Conservation (phyloP, 2,113 vertebrate genomes). For the Pollachius pollachius region DNA sequence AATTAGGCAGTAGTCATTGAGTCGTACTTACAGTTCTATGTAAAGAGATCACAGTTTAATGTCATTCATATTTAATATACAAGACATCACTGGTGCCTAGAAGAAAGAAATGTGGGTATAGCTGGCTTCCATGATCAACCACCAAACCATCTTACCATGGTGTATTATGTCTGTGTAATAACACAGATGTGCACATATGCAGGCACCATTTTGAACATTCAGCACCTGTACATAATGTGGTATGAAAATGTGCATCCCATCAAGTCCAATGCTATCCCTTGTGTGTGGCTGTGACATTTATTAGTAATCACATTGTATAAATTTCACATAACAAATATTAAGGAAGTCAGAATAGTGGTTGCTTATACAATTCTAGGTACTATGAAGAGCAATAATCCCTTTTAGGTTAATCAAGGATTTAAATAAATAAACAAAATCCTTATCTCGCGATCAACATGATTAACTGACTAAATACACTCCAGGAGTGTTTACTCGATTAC, state of each 20-base stretch:
- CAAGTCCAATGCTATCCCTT: constrained; percentile 29
- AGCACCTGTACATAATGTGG: constrained; percentile 37
- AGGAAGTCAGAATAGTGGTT: constrained; percentile 50
- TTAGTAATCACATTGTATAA: constrained; percentile 37
- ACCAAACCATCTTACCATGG: neutral
- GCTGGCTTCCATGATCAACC: no score
- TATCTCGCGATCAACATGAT: constrained; percentile 4
- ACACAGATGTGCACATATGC: neutral
- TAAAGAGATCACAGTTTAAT: no score
- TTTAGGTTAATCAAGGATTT: constrained; percentile 23
- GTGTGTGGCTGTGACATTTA: constrained; percentile 30
- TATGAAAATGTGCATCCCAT: constrained; percentile 21
- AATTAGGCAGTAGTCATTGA: no score
- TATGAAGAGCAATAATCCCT: constrained; percentile 33
- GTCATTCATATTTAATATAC: no score
- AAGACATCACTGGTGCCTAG: no score
- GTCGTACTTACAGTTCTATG: no score
- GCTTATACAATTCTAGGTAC: constrained; percentile 24
- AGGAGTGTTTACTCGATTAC: constrained; percentile 9
- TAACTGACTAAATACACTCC: no score
- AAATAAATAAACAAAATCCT: constrained; percentile 17
- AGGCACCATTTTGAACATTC: constrained; percentile 18
- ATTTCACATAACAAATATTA: constrained; percentile 40
- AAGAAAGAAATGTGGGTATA: no score
- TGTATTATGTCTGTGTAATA: neutral